Conservation (phyloP, 2,113 vertebrate genomes). For the Archocentrus centrarchus region DNA sequence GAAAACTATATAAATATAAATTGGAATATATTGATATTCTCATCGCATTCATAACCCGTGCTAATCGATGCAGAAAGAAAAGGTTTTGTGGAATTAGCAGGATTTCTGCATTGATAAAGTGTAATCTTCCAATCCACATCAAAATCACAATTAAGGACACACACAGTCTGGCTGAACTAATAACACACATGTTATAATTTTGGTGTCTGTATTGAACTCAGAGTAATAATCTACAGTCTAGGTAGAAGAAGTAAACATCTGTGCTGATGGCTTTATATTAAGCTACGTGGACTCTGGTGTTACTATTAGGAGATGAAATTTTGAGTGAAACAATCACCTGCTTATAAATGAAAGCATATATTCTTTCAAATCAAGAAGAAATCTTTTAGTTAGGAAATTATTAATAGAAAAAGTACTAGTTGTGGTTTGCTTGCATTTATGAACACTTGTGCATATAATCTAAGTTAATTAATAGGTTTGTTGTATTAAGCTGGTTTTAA, state of each 20-base stretch:
- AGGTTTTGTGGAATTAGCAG: background rate
- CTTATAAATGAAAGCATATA: background rate
- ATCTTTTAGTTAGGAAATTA: background rate
- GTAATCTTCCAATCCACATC: background rate
- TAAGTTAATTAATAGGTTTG: background rate
- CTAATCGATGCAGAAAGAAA: background rate
- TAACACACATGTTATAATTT: background rate
- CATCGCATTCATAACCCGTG: background rate
- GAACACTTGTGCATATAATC: background rate
- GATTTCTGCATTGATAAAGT: background rate
- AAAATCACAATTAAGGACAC: background rate
- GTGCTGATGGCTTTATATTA: background rate
- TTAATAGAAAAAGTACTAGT: background rate
- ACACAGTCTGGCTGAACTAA: background rate
- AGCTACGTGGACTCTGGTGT: background rate
- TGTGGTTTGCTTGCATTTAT: background rate
- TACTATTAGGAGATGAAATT: background rate
- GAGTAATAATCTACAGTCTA: background rate
- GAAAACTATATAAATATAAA: constrained; percentile 31
- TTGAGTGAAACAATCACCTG: too few species aligned
- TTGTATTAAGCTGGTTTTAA: background rate
- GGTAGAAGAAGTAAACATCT: background rate
- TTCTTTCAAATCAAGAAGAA: background rate
- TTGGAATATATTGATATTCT: background rate
- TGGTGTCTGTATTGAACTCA: background rate